Conservation (phyloP, 2,797 vertebrate species). For the Halcyon smyrnensis region DNA sequence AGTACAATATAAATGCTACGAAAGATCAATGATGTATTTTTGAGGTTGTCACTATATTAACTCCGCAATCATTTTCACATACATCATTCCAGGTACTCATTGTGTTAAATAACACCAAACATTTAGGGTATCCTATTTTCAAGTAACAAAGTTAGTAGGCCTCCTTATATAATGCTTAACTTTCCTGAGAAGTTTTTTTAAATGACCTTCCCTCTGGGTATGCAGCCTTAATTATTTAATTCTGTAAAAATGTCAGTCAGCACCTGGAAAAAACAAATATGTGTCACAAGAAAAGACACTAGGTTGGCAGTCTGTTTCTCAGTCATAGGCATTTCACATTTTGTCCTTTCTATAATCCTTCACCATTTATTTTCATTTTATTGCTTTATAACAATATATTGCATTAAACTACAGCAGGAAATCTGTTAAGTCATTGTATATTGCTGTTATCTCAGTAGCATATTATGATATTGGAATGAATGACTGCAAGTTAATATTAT, state of each 20-base stretch:
- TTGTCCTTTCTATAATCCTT: background rate
- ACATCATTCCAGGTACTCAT: background rate
- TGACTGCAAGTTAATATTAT: background rate
- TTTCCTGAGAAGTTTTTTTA: background rate
- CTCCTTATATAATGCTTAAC: background rate
- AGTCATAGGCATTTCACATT: background rate
- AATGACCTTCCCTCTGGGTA: background rate
- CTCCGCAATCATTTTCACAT: background rate
- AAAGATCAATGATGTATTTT: background rate
- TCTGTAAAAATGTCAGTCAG: background rate
- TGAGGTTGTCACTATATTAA: background rate
- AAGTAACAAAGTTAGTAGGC: background rate
- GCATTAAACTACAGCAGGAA: background rate
- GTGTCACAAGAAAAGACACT: background rate
- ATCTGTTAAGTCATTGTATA: background rate
- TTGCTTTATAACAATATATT: background rate
- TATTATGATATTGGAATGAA: background rate
- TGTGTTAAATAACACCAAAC: background rate
- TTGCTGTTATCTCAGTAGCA: background rate
- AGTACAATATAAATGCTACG: background rate
- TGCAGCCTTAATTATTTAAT: background rate
- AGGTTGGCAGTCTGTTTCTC: background rate
- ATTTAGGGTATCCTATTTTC: background rate
- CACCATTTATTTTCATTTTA: background rate
- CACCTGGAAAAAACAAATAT: background rate